These are phyloP conservation scores for Scotopteryx bipunctaria DNA, from an alignment of 2,888 invertebrate genomes.

Conservation along the genomic window DNA sequence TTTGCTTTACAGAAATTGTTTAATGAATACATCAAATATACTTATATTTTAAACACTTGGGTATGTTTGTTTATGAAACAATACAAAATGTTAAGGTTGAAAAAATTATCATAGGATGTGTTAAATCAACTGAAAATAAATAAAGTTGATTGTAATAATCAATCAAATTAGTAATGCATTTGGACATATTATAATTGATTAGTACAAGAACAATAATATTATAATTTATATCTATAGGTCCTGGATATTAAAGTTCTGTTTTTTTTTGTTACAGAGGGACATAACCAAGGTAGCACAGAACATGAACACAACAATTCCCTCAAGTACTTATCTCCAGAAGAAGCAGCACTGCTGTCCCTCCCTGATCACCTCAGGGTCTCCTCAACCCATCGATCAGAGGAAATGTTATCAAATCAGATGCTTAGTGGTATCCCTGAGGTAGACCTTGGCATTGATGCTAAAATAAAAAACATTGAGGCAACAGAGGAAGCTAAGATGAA, in stretches of 20 bases:
- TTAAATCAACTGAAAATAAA: too few species aligned
- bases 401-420: slow-evolving; percentile 99
- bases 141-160: too few species aligned
- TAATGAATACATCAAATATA: too few species aligned
- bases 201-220: too few species aligned
- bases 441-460: slow-evolving; percentile 99
- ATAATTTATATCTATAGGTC: too few species aligned
- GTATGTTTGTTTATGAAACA: too few species aligned
- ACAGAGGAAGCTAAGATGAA: slow-evolving; percentile 99
- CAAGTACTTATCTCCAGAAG: slow-evolving; percentile 92
- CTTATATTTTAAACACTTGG: too few species aligned
- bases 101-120: too few species aligned
- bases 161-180: too few species aligned
- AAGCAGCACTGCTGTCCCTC: slow-evolving; percentile 93
- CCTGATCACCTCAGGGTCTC: slow-evolving; percentile 95
- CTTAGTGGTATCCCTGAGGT: slow-evolving; percentile 99
- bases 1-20: too few species aligned
- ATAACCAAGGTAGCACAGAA: slow-evolving; percentile 68
- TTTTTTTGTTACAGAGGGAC: slow-evolving; percentile 60
- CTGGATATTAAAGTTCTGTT: neutral
- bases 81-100: too few species aligned
- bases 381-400: slow-evolving; percentile 94
- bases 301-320: slow-evolving; percentile 70
- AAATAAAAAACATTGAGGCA: slow-evolving; percentile 99
- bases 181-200: too few species aligned